A percentile compares a stretch with the other conserved stretches of the same genome.
Conservation (phyloP, 2,797 vertebrate species). For the Selene dorsalis region DNA sequence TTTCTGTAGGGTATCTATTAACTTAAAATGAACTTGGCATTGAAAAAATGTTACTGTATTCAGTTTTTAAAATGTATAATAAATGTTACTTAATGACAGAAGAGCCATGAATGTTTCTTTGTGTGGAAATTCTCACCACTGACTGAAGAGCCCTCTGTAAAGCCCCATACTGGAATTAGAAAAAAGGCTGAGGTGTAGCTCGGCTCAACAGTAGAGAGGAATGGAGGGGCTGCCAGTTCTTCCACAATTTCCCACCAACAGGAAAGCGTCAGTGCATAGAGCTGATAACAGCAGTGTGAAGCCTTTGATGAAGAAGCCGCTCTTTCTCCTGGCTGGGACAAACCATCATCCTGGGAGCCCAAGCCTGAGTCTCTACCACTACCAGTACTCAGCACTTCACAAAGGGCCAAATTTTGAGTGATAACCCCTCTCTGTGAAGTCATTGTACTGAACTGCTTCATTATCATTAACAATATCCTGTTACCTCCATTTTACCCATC, state of each 20-base stretch:
- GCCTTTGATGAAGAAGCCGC: slow-evolving; percentile 71
- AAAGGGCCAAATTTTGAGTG: slow-evolving; percentile 32
- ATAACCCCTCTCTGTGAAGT: slow-evolving; percentile 45
- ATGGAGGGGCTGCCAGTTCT: slow-evolving; percentile 40
- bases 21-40: slow-evolving; percentile 5
- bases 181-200: slow-evolving; percentile 24
- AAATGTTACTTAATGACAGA: background rate
- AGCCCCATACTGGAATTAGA: slow-evolving; percentile 23
- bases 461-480: slow-evolving; percentile 2
- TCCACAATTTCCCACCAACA: slow-evolving; percentile 55
- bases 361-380: slow-evolving; percentile 50
- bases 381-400: slow-evolving; percentile 21
- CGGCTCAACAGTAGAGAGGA: slow-evolving; percentile 35
- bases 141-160: slow-evolving; percentile 4
- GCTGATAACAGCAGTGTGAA: slow-evolving; percentile 73
- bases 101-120: background rate
- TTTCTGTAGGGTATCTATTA: background rate
- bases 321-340: slow-evolving; percentile 54
- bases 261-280: slow-evolving; percentile 57
- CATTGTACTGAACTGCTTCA: slow-evolving; percentile 3
- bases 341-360: slow-evolving; percentile 43
- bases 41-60: slow-evolving; percentile 1
- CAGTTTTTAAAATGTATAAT: background rate
- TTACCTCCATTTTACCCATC: background rate
- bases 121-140: slow-evolving; percentile 11